phyloP scores from a whole-genome alignment of 2,113 vertebrate species.

The Psittacara wagleri region DNA sequence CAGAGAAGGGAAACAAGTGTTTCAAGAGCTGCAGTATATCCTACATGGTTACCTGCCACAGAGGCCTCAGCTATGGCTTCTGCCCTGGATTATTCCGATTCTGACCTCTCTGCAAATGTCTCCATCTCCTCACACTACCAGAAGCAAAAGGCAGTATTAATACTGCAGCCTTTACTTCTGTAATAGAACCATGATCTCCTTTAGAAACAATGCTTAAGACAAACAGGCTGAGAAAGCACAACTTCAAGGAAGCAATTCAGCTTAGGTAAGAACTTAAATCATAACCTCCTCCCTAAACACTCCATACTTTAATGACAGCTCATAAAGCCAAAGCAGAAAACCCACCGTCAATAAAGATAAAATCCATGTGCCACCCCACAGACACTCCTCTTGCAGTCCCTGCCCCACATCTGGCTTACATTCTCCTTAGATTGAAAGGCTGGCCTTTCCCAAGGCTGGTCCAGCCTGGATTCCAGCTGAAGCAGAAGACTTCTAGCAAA shows the following conservation, averaged over 20 bases:
- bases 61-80: neutral
- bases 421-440: neutral
- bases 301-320: neutral
- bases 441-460: neutral
- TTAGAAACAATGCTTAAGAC: neutral
- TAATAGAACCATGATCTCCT: neutral
- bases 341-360: neutral
- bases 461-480: neutral
- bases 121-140: neutral
- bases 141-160: neutral
- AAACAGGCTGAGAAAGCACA: neutral
- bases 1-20: neutral
- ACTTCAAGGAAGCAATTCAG: neutral
- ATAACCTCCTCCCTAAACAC: neutral
- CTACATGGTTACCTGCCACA: neutral
- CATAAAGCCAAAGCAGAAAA: neutral
- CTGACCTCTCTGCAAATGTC: neutral
- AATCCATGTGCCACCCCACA: neutral
- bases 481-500: neutral
- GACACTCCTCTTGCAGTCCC: neutral
- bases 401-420: neutral
- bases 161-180: neutral
- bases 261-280: neutral
- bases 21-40: neutral
- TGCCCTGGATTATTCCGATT: neutral